phyloP scores from a whole-genome alignment of 2,113 vertebrate genomes.

The Oplegnathus fasciatus region DNA sequence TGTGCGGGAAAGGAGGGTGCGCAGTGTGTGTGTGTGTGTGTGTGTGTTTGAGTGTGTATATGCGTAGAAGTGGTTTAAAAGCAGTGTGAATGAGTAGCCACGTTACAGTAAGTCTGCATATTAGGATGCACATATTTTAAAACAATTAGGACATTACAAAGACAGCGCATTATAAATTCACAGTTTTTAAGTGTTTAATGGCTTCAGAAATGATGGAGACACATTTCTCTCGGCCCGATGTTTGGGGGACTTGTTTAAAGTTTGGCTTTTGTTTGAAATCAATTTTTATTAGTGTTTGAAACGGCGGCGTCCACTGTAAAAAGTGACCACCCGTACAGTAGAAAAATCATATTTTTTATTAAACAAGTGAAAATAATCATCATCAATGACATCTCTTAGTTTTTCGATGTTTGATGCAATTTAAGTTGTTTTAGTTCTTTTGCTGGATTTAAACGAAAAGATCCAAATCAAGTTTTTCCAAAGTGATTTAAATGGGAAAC shows the following conservation, averaged over 20 bases:
- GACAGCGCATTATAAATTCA: neutral
- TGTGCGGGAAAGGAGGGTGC: slow-evolving; percentile 43
- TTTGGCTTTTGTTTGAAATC: neutral
- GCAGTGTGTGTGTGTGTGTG: neutral
- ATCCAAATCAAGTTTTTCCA: neutral
- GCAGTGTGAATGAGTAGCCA: neutral
- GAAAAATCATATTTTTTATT: neutral
- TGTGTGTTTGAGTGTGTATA: slow-evolving; percentile 24
- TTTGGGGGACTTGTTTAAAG: neutral
- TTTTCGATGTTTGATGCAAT: neutral
- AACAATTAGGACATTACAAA: neutral
- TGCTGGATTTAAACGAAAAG: neutral
- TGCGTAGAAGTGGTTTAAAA: slow-evolving; percentile 24
- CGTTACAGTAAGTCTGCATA: slow-evolving; percentile 27
- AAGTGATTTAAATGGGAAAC: neutral
- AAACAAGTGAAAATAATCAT: neutral
- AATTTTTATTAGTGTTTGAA: neutral
- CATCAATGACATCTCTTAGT: too few species aligned
- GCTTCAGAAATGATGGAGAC: slow-evolving; percentile 2
- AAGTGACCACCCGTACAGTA: neutral
- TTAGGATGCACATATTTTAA: neutral
- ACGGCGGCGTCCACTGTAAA: neutral
- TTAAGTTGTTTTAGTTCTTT: neutral
- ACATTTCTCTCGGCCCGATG: neutral
- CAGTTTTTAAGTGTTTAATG: neutral